phyloP scores from a whole-genome alignment of 1,140 invertebrate species.

The Mercenaria mercenaria region DNA sequence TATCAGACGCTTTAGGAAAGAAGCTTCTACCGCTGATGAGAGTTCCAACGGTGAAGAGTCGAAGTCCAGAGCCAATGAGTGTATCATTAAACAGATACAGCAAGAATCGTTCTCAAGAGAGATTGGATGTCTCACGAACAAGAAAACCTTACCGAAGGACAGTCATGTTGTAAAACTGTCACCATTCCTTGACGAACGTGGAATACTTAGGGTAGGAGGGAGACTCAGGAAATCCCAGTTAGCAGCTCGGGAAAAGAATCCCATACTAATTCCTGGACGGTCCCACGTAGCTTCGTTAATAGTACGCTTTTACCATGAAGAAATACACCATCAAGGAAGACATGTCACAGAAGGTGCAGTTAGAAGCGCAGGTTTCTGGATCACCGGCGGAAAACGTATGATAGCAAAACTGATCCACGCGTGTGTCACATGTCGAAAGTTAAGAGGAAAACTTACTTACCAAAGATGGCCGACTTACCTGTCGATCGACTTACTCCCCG shows the following conservation, averaged over 20 bases:
- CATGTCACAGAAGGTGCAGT: neutral
- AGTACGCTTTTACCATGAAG: neutral
- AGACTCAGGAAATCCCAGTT: neutral
- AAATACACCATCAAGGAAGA: neutral
- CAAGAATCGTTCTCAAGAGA: neutral
- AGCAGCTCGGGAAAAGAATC: too few relatives aligned
- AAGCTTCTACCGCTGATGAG: neutral
- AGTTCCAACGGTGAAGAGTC: neutral
- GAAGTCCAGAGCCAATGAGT: neutral
- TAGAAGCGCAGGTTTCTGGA: neutral
- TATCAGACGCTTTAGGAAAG: neutral
- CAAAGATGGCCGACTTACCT: constrained; percentile 36
- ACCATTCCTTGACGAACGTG: neutral
- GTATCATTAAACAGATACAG: neutral
- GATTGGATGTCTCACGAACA: neutral
- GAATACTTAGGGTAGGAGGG: neutral
- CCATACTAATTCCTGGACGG: neutral
- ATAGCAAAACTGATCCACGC: neutral
- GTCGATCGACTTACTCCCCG: neutral
- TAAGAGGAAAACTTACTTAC: neutral
- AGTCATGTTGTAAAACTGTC: neutral
- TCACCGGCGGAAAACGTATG: neutral
- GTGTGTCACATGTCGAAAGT: neutral
- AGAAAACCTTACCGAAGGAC: neutral
- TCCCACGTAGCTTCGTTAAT: neutral